Conservation (phyloP, 2,888 invertebrate genomes). For the Cynaeus angustus region DNA sequence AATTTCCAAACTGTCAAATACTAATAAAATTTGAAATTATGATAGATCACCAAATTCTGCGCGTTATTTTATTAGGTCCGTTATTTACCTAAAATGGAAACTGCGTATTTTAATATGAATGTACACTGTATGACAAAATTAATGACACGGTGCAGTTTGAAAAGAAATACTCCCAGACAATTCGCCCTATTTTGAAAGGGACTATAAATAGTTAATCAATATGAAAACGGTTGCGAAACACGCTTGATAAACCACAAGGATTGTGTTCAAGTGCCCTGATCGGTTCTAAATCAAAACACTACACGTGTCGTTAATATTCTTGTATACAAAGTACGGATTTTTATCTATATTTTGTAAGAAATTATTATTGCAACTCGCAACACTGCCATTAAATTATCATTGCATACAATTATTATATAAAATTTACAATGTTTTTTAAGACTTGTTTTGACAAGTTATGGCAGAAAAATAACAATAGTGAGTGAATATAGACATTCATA, state of each 20-base stretch:
- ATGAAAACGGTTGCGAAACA: slow-evolving; percentile 27
- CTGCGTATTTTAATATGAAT: slow-evolving; percentile 38
- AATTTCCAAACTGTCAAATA: neutral
- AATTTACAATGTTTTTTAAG: slow-evolving; percentile 34
- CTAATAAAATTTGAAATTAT: neutral
- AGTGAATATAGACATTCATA: slow-evolving; percentile 17
- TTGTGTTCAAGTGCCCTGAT: slow-evolving; percentile 21
- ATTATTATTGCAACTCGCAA: slow-evolving; percentile 31
- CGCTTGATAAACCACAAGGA: slow-evolving; percentile 22
- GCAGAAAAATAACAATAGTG: slow-evolving; percentile 29
- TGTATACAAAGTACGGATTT: slow-evolving; percentile 20
- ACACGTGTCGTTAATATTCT: slow-evolving; percentile 29
- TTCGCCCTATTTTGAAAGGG: slow-evolving; percentile 22
- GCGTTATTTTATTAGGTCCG: slow-evolving; percentile 16
- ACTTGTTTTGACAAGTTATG: slow-evolving; percentile 28
- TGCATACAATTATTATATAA: slow-evolving; percentile 37
- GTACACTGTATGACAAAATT: slow-evolving; percentile 33
- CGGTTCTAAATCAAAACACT: slow-evolving; percentile 14
- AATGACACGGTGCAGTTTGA: slow-evolving; percentile 22
- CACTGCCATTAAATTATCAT: slow-evolving; percentile 45
- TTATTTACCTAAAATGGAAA: slow-evolving; percentile 35
- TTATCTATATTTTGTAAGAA: slow-evolving; percentile 31
- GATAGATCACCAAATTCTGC: slow-evolving; percentile 2
- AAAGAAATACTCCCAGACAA: slow-evolving; percentile 24
- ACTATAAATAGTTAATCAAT: slow-evolving; percentile 41